Percentiles rank a stretch among this genome's conserved stretches.
These are phyloP conservation scores for Alca torda DNA, from an alignment of 2,797 vertebrate genomes.

Conservation along the genomic window DNA sequence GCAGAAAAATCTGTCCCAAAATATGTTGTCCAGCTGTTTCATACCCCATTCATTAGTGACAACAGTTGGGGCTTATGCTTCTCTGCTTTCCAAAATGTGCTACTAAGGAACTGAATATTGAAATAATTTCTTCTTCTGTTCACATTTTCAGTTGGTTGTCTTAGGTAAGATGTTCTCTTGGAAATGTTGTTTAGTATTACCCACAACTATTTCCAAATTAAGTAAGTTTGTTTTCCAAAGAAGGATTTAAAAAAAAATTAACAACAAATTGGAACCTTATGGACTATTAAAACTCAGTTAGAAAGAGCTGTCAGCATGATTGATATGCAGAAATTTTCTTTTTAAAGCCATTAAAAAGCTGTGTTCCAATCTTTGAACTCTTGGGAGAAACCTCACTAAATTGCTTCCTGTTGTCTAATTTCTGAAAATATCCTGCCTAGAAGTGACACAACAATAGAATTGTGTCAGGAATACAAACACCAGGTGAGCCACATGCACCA, in stretches of 20 bases:
- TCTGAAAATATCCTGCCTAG: conserved; percentile 30
- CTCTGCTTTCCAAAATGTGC: background rate
- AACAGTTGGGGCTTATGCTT: background rate
- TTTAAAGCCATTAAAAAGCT: conserved; percentile 56
- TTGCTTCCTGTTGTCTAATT: conserved; percentile 58
- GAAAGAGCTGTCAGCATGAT: conserved; percentile 67
- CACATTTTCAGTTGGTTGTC: background rate
- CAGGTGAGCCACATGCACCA: background rate
- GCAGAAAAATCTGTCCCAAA: conserved; percentile 3
- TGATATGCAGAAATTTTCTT: conserved; percentile 64
- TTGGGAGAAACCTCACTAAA: conserved; percentile 41
- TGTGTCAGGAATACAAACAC: background rate
- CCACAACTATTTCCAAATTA: conserved; percentile 40
- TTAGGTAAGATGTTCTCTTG: conserved; percentile 15
- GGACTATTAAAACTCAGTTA: conserved; percentile 49
- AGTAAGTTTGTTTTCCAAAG: conserved; percentile 15
- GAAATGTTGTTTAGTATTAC: conserved; percentile 2
- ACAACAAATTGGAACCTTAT: conserved; percentile 67
- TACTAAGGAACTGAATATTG: background rate
- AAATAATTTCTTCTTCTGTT: background rate
- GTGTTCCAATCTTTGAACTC: conserved; percentile 55
- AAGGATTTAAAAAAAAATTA: conserved; percentile 8
- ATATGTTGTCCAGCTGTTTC: background rate
- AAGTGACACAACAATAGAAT: background rate
- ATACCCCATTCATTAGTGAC: background rate